These are phyloP conservation scores for Belonocnema kinseyi DNA, from an alignment of 1,140 invertebrate species.

Conservation along the genomic window DNA sequence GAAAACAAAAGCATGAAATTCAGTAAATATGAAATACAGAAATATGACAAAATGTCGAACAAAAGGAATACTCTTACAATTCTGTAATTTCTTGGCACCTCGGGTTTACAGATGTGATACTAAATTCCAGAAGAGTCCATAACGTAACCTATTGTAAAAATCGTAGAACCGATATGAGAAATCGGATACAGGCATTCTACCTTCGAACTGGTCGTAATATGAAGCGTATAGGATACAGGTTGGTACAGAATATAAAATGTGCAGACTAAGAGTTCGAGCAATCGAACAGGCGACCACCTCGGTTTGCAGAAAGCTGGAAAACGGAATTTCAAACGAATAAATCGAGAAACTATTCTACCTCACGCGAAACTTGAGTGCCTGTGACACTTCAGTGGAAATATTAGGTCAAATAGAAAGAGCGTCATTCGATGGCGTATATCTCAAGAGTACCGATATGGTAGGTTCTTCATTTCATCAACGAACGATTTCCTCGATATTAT, in stretches of 20 bases:
- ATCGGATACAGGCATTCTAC: constrained; percentile 51
- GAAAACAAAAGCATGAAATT: too few relatives aligned
- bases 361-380: constrained; percentile 17
- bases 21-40: too few relatives aligned
- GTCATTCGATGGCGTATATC: neutral
- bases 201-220: constrained; percentile 46
- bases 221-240: constrained; percentile 45
- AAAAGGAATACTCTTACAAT: too few relatives aligned
- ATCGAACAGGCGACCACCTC: neutral
- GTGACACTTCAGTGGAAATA: constrained; percentile 8
- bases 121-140: constrained; percentile 24
- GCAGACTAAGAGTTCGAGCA: neutral
- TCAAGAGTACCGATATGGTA: neutral
- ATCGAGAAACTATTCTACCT: constrained; percentile 33
- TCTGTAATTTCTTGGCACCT: too few relatives aligned
- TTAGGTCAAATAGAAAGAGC: neutral
- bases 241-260: constrained; percentile 38
- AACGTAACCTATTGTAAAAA: constrained; percentile 60
- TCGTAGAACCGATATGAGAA: constrained; percentile 56
- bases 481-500: constrained; percentile 11
- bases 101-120: neutral
- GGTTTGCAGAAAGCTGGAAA: neutral
- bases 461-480: neutral
- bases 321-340: constrained; percentile 43
- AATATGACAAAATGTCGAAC: too few relatives aligned